Evolutionary conservation across 2,113 vertebrate species (phyloP).

Genomic region (Pachypanchax playfairii): DNA sequence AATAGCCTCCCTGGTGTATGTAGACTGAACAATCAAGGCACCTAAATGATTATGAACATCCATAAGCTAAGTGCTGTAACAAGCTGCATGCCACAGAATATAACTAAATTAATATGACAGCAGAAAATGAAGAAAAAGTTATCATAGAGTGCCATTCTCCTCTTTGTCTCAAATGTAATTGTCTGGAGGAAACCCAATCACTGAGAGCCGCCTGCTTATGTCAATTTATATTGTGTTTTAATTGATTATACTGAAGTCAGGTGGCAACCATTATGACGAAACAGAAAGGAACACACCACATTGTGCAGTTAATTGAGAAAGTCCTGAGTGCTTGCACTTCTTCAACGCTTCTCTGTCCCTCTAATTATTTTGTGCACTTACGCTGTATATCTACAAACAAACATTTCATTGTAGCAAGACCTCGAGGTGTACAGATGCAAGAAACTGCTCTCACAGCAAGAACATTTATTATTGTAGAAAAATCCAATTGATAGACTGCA

Average conservation of each 20-base stretch:
- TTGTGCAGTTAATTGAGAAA: slow-evolving; percentile 67
- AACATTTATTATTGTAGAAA: too few relatives aligned
- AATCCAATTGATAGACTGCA: too few relatives aligned
- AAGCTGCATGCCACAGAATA: slow-evolving; percentile 36
- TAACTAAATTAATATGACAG: slow-evolving; percentile 48
- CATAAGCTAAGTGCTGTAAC: slow-evolving; percentile 17
- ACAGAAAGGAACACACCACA: slow-evolving; percentile 56
- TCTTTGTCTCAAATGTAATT: slow-evolving; percentile 53
- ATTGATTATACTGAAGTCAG: slow-evolving; percentile 67
- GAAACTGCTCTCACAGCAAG: too few relatives aligned
- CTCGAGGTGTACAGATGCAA: neutral
- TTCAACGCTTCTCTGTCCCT: slow-evolving; percentile 28
- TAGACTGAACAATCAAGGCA: slow-evolving; percentile 41
- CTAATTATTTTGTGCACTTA: slow-evolving; percentile 52
- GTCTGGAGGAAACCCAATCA: slow-evolving; percentile 60
- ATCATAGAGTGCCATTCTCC: slow-evolving; percentile 45
- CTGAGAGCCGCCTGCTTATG: slow-evolving; percentile 54
- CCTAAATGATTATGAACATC: slow-evolving; percentile 50
- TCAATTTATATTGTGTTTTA: slow-evolving; percentile 71
- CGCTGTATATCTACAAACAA: slow-evolving; percentile 34
- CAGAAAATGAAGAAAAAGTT: slow-evolving; percentile 25
- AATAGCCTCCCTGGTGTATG: slow-evolving; percentile 37
- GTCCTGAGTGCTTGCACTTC: slow-evolving; percentile 45
- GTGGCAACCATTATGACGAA: slow-evolving; percentile 60
- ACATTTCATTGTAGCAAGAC: slow-evolving; percentile 32